phyloP scores from a whole-genome alignment of 92 coral and sea anemone species.

The Siderastrea siderea region DNA sequence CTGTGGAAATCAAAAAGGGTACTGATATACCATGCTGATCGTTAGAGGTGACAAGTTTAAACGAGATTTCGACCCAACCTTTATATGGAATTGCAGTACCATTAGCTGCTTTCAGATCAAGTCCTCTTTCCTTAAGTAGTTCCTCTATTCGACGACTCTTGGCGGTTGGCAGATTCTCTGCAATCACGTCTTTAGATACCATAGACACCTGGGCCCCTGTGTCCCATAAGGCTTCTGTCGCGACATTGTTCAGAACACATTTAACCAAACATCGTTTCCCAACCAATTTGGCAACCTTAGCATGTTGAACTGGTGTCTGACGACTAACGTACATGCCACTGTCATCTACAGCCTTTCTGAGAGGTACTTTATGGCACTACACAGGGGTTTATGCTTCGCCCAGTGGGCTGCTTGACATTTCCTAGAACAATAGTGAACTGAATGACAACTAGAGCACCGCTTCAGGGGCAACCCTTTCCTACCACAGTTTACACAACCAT shows the following conservation, averaged over 20 bases:
- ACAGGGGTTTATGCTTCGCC: not conserved
- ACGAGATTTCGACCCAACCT: constrained; percentile 69
- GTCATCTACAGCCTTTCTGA: too few species aligned
- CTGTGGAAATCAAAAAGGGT: constrained; percentile 69
- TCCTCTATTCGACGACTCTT: constrained; percentile 14
- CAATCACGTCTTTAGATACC: too few species aligned
- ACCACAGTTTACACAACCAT: constrained; percentile 56
- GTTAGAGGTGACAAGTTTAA: constrained; percentile 23
- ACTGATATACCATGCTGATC: constrained; percentile 44
- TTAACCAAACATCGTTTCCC: too few species aligned
- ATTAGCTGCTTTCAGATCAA: constrained; percentile 60
- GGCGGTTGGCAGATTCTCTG: not conserved
- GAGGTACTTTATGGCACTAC: too few species aligned
- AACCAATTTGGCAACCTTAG: too few species aligned
- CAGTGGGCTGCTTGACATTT: constrained; percentile 2
- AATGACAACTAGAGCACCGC: not conserved
- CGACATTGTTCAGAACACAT: too few species aligned
- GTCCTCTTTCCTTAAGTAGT: constrained; percentile 51
- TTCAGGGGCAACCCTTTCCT: not conserved
- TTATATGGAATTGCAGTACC: constrained; percentile 59
- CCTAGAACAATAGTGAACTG: constrained; percentile 52
- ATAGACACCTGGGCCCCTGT: too few species aligned
- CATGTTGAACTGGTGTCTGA: too few species aligned
- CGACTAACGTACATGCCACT: too few species aligned
- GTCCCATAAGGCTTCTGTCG: too few species aligned